Percentiles rank a stretch among this genome's conserved stretches.
Conservation (phyloP, 2,113 vertebrate species). For the Microcebus jonahi region DNA sequence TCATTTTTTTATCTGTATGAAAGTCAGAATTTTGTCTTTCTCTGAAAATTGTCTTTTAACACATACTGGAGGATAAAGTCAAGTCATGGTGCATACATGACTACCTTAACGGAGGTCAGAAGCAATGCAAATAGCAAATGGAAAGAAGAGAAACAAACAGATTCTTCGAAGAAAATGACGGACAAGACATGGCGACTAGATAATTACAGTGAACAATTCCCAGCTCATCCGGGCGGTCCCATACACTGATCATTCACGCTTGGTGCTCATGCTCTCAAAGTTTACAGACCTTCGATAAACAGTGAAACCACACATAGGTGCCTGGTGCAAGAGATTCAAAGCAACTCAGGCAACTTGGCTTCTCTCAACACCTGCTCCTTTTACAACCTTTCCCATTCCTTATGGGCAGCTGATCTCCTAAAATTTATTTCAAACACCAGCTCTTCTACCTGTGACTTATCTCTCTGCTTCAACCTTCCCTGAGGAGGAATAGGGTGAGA, state of each 20-base stretch:
- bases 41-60: background rate
- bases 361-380: background rate
- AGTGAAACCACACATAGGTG: fast-evolving
- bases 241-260: fast-evolving
- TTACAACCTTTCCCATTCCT: background rate
- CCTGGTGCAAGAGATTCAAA: background rate
- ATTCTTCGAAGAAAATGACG: background rate
- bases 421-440: background rate
- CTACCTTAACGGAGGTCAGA: no score
- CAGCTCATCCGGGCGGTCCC: background rate
- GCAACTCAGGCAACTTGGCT: background rate
- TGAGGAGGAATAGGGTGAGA: background rate
- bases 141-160: background rate
- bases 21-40: background rate
- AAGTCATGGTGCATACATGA: background rate
- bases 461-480: background rate
- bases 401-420: background rate
- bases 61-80: background rate
- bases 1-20: background rate
- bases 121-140: background rate
- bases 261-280: background rate
- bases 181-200: background rate
- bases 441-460: background rate
- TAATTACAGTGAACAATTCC: background rate
- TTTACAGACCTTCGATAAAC: background rate